phyloP scores from a whole-genome alignment of 2,797 vertebrate species.

The Pseudochirops cupreus region DNA sequence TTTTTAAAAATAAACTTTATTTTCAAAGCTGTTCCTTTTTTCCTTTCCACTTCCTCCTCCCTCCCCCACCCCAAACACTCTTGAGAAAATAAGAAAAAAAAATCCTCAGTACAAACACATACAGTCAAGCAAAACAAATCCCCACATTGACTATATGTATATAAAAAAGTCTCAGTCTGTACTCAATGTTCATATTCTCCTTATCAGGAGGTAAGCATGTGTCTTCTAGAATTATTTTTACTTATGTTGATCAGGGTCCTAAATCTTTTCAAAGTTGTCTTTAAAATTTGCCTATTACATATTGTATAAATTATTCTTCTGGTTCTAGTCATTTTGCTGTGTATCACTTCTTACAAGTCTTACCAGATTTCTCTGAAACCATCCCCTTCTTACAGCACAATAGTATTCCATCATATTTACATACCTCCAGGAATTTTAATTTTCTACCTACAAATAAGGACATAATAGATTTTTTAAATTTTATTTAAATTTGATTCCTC shows the following conservation, averaged over 20 bases:
- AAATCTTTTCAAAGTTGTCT: not conserved
- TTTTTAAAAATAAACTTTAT: too few relatives aligned
- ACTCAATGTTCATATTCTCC: not conserved
- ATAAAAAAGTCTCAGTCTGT: not conserved
- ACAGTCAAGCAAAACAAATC: not conserved
- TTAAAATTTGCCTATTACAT: not conserved
- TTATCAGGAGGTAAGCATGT: not conserved
- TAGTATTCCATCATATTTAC: not conserved
- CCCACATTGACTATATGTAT: not conserved
- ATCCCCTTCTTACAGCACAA: not conserved
- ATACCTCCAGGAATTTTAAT: not conserved
- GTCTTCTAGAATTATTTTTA: not conserved
- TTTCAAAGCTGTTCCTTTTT: not conserved
- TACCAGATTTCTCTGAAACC: not conserved
- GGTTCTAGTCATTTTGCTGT: not conserved
- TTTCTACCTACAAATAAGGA: not conserved
- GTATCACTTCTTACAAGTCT: too few relatives aligned
- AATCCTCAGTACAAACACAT: not conserved
- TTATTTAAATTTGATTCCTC: not conserved
- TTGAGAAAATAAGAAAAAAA: not conserved
- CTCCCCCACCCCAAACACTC: not conserved
- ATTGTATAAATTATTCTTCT: not conserved
- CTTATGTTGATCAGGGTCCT: not conserved
- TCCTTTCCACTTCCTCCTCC: not conserved
- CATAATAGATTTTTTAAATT: not conserved